A percentile compares a stretch with the other conserved stretches of the same genome.
These are phyloP conservation scores for Lithophane semibrunnea DNA, from an alignment of 2,888 invertebrate genomes.

Conservation along the genomic window DNA sequence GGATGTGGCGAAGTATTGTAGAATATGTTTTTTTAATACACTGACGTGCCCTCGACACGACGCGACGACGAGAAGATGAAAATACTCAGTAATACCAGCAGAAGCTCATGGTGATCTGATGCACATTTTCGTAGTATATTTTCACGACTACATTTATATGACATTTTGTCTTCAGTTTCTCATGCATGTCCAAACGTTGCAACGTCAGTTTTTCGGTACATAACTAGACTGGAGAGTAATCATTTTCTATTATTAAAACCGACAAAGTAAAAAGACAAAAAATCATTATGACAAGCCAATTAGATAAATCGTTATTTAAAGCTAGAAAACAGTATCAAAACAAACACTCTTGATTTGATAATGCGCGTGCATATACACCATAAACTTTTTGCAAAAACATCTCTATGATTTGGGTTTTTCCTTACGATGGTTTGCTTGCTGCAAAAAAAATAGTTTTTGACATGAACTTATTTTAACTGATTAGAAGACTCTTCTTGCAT, in stretches of 20 bases:
- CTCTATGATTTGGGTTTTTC: background rate
- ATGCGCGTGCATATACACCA: background rate
- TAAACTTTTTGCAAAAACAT: background rate
- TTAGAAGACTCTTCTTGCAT: background rate
- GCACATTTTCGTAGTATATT: background rate
- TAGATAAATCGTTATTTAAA: no score
- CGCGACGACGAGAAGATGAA: background rate
- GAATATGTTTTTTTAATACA: background rate
- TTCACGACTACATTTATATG: background rate
- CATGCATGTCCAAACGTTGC: background rate
- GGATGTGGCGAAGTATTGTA: no score
- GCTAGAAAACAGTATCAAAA: slow-evolving; percentile 8
- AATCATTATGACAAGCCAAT: background rate
- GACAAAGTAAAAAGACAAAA: background rate
- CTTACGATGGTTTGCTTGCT: no score
- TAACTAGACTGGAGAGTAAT: background rate
- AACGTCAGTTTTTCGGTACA: background rate
- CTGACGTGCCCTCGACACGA: background rate
- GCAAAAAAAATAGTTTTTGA: background rate
- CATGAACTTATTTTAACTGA: background rate
- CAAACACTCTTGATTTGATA: background rate
- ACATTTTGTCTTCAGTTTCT: background rate
- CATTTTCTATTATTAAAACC: background rate
- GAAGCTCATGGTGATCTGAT: background rate
- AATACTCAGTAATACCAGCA: background rate